These are phyloP conservation scores for Heterotilapia buettikoferi DNA, from an alignment of 2,113 vertebrate genomes.

Conservation along the genomic window DNA sequence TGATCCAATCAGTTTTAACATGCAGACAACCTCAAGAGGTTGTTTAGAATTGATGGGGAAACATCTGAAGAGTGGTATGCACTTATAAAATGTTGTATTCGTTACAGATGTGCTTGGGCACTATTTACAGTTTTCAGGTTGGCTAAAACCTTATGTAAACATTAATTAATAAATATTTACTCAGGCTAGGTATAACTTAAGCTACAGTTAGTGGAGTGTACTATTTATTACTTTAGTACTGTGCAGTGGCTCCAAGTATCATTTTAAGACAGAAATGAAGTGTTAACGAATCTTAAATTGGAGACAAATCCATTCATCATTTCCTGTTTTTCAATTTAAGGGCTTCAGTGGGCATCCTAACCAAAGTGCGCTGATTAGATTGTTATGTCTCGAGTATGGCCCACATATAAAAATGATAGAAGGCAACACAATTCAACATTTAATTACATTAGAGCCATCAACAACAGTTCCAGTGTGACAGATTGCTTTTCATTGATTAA, in stretches of 20 bases:
- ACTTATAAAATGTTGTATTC: background rate
- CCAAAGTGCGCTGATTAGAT: background rate
- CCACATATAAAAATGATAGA: background rate
- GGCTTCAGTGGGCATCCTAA: background rate
- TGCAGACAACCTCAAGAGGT: background rate
- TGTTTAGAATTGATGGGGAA: background rate
- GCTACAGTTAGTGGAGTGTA: background rate
- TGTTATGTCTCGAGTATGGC: background rate
- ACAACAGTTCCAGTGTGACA: background rate
- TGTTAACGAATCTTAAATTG: background rate
- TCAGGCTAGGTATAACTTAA: accelerated
- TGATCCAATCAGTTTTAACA: background rate
- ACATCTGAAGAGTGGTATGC: accelerated
- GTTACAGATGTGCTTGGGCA: background rate
- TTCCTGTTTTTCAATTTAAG: background rate
- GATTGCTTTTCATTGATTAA: background rate
- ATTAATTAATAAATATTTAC: background rate
- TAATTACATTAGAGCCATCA: background rate
- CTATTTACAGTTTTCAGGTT: background rate
- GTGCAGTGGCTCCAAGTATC: too few relatives aligned
- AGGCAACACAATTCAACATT: background rate
- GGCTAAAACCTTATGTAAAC: background rate
- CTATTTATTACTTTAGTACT: background rate
- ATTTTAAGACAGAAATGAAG: background rate
- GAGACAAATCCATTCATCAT: background rate